phyloP scores from a whole-genome alignment of 2,113 vertebrate genomes.

The Artemisiospiza belli region DNA sequence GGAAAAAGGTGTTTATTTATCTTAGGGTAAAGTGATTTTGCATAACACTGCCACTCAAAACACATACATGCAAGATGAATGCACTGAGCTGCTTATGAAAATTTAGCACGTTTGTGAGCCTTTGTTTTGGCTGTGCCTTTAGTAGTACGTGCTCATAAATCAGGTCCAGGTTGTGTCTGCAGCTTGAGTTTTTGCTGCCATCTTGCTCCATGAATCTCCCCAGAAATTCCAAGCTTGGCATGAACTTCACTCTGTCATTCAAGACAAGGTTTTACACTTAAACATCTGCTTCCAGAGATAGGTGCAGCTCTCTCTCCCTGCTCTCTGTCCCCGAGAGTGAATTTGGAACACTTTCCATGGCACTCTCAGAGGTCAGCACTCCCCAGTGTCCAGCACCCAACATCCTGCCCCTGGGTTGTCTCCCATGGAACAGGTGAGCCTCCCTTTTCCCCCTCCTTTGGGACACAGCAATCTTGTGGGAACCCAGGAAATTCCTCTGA shows the following conservation, averaged over 20 bases:
- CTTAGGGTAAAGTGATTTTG: background rate
- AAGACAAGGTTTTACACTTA: background rate
- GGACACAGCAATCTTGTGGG: background rate
- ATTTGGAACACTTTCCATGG: background rate
- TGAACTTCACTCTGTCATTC: background rate
- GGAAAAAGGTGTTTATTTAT: background rate
- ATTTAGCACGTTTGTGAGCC: background rate
- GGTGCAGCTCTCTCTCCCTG: background rate
- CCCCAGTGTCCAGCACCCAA: background rate
- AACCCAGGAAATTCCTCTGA: too few relatives aligned
- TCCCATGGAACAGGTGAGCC: background rate
- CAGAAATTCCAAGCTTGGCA: background rate
- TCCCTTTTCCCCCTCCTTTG: background rate
- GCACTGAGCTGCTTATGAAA: background rate
- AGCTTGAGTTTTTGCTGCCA: background rate
- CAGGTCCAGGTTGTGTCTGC: background rate
- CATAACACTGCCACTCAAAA: background rate
- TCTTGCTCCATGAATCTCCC: background rate
- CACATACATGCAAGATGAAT: fast-evolving
- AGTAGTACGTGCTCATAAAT: background rate
- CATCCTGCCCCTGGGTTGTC: background rate
- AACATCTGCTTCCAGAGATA: background rate
- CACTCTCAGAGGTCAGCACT: fast-evolving
- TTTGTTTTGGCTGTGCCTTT: background rate
- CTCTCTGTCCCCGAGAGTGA: background rate